Evolutionary conservation across 2,888 invertebrate genomes (phyloP), one percentile per base, ranked within the genome.

Genomic region (Lycophotia porphyrea): DNA sequence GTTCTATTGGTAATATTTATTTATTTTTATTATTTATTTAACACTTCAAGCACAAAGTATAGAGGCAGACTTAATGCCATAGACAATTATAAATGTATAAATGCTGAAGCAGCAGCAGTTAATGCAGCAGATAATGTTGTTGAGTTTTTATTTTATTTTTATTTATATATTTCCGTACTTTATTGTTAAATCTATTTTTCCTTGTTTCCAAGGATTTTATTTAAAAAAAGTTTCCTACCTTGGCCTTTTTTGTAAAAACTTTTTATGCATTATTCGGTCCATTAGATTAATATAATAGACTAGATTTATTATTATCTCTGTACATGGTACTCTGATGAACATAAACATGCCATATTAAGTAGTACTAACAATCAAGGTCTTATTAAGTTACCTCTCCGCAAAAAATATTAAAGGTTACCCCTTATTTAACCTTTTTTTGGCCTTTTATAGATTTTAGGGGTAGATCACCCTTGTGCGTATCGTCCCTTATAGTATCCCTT

Each of bases 301-400:
- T 9, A 58, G 21, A 24, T 49, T 0, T 34, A 34, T 34, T 34
- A 36, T 34, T 58, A 71, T 64, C 9, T 31, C 36, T 68, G 58
- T 60, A 68, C 5, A 80, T 64, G n/a, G 5, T 39, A 21, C 36
- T 68, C 31, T 77, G 71, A 77, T 77, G 60, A 71, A 60, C 63
- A 27, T 60, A 77, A 71, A 21, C 44, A 44, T 58, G n/a, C 49
- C 63, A 15, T 82, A 58, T 66, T 66, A 18, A 63, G 44, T 15
- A 36, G 11, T 71, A 55, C 61, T 66, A 65, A 78, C 61, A 70
- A 82, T 36, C 18, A 34, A 4, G n/a, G 18, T n/a, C 31, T 47
- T 71, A 64, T 78, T 55, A 39, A 9, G 27, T 78, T 65, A 61
- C 74, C 21, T n/a, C 9, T 2, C 13, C 5, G 15, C 24, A 79